phyloP scores from a whole-genome alignment of 1,140 invertebrate species.

The Alviniconcha marisindica region DNA sequence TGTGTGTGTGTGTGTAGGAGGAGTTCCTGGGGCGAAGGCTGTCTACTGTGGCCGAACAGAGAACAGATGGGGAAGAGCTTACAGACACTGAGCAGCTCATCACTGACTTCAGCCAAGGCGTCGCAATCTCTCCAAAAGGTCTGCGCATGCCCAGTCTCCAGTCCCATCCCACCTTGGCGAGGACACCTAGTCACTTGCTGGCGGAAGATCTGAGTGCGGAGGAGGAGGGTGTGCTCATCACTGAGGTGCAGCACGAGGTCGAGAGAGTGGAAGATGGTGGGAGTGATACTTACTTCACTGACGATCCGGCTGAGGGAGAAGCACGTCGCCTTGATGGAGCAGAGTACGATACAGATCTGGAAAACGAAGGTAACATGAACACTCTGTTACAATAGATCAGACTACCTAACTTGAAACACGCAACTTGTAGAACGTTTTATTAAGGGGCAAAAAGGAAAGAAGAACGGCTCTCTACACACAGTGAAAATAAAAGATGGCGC shows the following conservation, averaged over 20 bases:
- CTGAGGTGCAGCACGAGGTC: constrained; percentile 48
- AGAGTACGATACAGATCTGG: constrained; percentile 66
- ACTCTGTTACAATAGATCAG: not conserved
- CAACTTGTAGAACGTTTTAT: too few species aligned
- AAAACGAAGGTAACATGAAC: constrained; percentile 54
- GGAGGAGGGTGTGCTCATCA: constrained; percentile 77
- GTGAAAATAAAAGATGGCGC: too few species aligned
- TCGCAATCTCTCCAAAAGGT: constrained; percentile 16
- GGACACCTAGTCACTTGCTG: constrained; percentile 45
- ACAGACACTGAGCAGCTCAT: not conserved
- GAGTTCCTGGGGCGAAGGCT: not conserved
- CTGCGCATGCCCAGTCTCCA: constrained; percentile 45
- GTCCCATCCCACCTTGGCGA: constrained; percentile 42
- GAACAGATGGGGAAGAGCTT: not conserved
- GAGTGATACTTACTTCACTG: constrained; percentile 75
- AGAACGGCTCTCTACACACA: too few species aligned
- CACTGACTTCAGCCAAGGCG: not conserved
- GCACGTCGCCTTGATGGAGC: constrained; percentile 29
- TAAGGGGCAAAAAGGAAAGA: too few species aligned
- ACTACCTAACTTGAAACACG: not conserved
- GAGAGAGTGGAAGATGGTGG: constrained; percentile 32
- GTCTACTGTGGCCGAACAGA: not conserved
- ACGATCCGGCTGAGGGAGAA: constrained; percentile 35
- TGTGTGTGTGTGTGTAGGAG: not conserved
- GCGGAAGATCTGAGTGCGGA: constrained; percentile 18